Conservation (phyloP, 2,888 invertebrate genomes). For the Anthophora plumipes region DNA sequence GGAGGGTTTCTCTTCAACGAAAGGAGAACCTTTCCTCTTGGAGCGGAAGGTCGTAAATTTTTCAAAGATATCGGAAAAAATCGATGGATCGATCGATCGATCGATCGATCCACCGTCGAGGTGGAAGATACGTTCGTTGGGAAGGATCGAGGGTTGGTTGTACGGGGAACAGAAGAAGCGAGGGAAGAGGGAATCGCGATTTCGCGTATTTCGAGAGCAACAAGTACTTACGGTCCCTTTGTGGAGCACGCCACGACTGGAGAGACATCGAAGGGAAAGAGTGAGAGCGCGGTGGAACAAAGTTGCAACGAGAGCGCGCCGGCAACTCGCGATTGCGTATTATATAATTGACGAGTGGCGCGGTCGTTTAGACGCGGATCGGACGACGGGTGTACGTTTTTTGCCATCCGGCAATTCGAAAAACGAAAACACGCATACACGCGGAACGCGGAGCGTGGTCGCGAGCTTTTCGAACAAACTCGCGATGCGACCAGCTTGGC, state of each 20-base stretch:
- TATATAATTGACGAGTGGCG: slow-evolving; percentile 64
- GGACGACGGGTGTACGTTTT: slow-evolving; percentile 24
- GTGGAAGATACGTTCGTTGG: neutral
- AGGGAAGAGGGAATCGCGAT: slow-evolving; percentile 63
- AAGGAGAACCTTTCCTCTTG: too few relatives aligned
- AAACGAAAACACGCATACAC: slow-evolving; percentile 32
- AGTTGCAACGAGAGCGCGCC: slow-evolving; percentile 61
- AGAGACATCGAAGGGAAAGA: slow-evolving; percentile 66
- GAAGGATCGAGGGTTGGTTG: slow-evolving; percentile 4
- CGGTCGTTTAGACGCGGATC: slow-evolving; percentile 41
- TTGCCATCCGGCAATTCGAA: slow-evolving; percentile 42
- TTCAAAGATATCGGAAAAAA: too few relatives aligned
- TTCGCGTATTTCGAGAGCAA: slow-evolving; percentile 72
- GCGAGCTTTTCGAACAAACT: slow-evolving; percentile 57
- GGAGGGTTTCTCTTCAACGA: too few relatives aligned
- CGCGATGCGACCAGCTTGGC: slow-evolving; percentile 24
- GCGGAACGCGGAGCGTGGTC: neutral
- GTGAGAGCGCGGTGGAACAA: slow-evolving; percentile 66
- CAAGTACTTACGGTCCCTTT: slow-evolving; percentile 72
- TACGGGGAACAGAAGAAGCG: slow-evolving; percentile 3
- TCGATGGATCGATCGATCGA: neutral
- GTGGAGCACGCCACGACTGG: slow-evolving; percentile 60
- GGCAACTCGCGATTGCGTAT: slow-evolving; percentile 57
- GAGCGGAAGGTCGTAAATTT: too few relatives aligned
- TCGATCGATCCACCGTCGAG: neutral